Base-by-base conservation (phyloP, 2,888 invertebrate genomes). In the Biston stratarius region DNA sequence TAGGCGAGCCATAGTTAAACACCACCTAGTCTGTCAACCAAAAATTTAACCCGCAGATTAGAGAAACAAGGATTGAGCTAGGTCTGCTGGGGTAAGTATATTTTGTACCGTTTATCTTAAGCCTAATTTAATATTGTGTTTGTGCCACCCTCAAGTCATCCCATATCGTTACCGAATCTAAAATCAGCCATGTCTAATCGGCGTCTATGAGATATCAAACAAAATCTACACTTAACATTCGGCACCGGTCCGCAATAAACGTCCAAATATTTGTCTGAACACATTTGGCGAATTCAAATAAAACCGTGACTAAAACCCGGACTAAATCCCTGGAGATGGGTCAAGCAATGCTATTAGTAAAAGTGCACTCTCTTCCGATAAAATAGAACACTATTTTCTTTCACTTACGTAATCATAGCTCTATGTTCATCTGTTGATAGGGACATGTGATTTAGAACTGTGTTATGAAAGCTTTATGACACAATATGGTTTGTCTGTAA, bases 241-340 rank as follows among this genome's bases (percentile, higher is more conserved):
- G 86, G 84, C 89, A 89, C 92, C 86, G 85, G 83, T 73, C 84
- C 79, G 79, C 83, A 92, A 94, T 94, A 92, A 91, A 92, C 88
- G 92, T 92, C 89, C 90, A 92, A 94, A 94, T 94, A 93, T 94
- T 93, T 93, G 92, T 92, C 87, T 57, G 88, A 74, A 84, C 80
- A 83, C 87, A 87, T 89, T 89, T 85, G 82, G 85, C 81, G 85
- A 86, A 91, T 92, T 90, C 93, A 89, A 92, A 93, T 92, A 92
- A 91, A 88, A 88, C 92, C 92, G 86, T 92, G 86, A 90, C 93
- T 85, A 92, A 93, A 91, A 83, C 88, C 87, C 83, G 83, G 77
- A 75, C 79, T 82, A 79, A 84, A 85, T 92, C 92, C 90, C 90
- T 77, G 70, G 91, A 86, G 94, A 91, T 87, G 83, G 91, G 90